Evolutionary conservation across 2,797 vertebrate species (phyloP), one percentile per base, ranked within the genome.

Genomic region (Acrossocheilus wenchowensis): DNA sequence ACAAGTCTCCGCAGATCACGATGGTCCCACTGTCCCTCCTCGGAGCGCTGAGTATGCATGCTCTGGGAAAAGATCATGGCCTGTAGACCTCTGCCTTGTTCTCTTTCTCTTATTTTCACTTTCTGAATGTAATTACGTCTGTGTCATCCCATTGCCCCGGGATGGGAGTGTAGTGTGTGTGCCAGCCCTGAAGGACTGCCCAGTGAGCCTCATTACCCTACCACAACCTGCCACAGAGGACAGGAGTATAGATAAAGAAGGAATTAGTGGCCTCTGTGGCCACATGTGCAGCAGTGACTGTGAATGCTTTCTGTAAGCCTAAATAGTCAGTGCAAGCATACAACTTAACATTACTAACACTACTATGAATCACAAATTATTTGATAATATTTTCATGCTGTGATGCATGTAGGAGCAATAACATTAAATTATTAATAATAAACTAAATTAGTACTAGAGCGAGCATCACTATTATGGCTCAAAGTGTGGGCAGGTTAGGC

Each of bases 131-230:
- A 95, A 96, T 96, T 95, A 95, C 94, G 88, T 92, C 88, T 87
- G 91, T 91, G 77, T 81, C 78, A 50, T 92, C 89, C 86, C 89
- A 86, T 86, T 91, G 93, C 91, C 87, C 86, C 62, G n/a, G 64
- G 73, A 77, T 17, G 73, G 89, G 92, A 92, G 92, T 84, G 73
- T 81, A 26, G 84, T 88, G 92, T 92, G 90, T 91, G 91, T 50
- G 73, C 88, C 88, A 77, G 73, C 93, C 92, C 92, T 90, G 92
- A 91, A 92, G 92, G 93, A 92, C 79, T 39, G 57, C 94, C 93
- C 92, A 92, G 89, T 11, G 93, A 94, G 94, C 92, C 95, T 96
- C 94, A 95, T 96, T 96, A 96, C 91, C 93, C 90, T 90, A 91
- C 91, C 91, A 93, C 92, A 90, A 90, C 92, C 93, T 92, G 87